Base-by-base conservation (phyloP, 2,888 invertebrate species). In the Trissolcus japonicus region DNA sequence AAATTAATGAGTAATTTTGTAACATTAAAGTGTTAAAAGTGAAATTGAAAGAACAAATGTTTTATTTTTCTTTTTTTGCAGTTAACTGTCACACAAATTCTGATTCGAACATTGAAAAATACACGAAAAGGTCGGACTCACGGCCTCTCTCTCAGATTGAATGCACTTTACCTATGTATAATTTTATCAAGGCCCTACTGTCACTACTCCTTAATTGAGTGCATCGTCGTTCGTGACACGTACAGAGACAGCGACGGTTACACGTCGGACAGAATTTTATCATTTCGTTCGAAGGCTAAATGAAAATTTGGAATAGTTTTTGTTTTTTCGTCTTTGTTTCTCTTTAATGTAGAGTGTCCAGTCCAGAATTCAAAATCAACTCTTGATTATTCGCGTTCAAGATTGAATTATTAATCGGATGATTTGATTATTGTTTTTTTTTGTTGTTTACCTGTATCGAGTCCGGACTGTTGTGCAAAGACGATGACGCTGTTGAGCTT, bases 401-500 rank as follows among this genome's bases (percentile, higher is more conserved):
- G 6, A 16, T 16, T 48, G n/a, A 48, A 9, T 48, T 25, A 25
- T 25, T 25, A 25, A 25, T 25, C 25, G 4, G 25, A 25, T 6
- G 25, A 3, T 25, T 25, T 25, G 25, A 25, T 35, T 35, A 9
- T 11, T 11, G 11, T 9, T 11, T 1, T 35, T 11, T 6, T 1
- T n/a, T n/a, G n/a, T n/a, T 6, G 16, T 6, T 82, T 80, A 90
- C 90, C 92, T 41, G 92, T 92, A 48, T 91, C 90, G 83, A 92
- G 92, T 60, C 91, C 91, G 43, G 89, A 91, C 41, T 89, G 87
- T 82, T 92, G 92, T 0, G 92, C 92, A 92, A 92, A 93, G 72
- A 91, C 90, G 72, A 91, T 90, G 35, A 92, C 87, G 46, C 90
- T 90, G 0, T 89, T 85, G 0, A 92, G 77, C 78, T 86, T 85